Percentiles rank a stretch among this genome's conserved stretches.
Conservation (phyloP, 2,113 vertebrate genomes). For the Acanthochromis polyacanthus region DNA sequence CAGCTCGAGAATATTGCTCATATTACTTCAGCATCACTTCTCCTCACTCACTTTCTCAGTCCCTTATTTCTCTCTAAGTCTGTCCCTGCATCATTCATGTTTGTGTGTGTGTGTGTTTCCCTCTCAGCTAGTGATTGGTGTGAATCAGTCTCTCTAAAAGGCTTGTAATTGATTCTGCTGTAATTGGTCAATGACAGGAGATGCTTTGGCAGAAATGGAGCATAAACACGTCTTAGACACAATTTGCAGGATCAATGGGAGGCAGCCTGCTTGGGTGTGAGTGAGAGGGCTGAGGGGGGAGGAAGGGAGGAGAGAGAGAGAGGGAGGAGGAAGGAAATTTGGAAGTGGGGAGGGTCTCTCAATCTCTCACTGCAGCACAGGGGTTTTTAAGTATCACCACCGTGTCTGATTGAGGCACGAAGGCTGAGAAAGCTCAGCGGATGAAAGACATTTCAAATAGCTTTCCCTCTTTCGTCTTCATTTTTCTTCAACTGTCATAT, state of each 20-base stretch:
- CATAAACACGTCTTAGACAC: slow-evolving; percentile 83
- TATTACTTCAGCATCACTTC: slow-evolving; percentile 81
- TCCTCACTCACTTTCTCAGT: slow-evolving; percentile 42
- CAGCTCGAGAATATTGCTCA: slow-evolving; percentile 76
- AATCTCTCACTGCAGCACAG: slow-evolving; percentile 60
- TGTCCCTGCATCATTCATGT: slow-evolving; percentile 36
- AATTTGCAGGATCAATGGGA: slow-evolving; percentile 85
- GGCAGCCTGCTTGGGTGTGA: slow-evolving; percentile 58
- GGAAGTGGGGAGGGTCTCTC: slow-evolving; percentile 50
- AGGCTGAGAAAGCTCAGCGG: slow-evolving; percentile 69
- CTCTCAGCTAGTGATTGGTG: slow-evolving; percentile 52
- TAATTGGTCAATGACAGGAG: slow-evolving; percentile 85
- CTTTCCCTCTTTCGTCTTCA: slow-evolving; percentile 39
- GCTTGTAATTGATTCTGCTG: slow-evolving; percentile 86
- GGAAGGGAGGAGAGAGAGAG: slow-evolving; percentile 7
- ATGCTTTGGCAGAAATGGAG: slow-evolving; percentile 84
- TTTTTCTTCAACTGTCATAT: slow-evolving; percentile 49
- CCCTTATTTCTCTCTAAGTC: slow-evolving; percentile 42
- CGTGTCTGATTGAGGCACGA: slow-evolving; percentile 77
- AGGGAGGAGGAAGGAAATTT: slow-evolving; percentile 16
- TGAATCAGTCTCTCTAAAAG: slow-evolving; percentile 76
- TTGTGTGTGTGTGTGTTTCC: slow-evolving; percentile 20
- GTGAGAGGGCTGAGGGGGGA: slow-evolving; percentile 21
- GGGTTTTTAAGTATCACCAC: slow-evolving; percentile 71
- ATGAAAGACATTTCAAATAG: slow-evolving; percentile 80